Conservation (phyloP, 2,888 invertebrate species). For the Eupeodes latifasciatus region DNA sequence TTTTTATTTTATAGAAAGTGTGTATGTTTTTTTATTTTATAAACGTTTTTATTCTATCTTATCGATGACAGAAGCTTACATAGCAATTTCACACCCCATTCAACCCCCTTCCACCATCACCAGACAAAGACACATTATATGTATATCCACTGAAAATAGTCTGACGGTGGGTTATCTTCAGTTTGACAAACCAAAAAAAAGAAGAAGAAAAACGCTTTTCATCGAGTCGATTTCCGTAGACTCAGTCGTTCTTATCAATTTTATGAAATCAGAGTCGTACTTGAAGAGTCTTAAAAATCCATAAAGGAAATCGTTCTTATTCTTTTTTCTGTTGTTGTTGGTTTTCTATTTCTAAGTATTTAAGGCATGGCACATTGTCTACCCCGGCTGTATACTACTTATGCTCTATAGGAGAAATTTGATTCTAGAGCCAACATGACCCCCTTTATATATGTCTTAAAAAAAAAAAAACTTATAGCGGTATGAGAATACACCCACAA, state of each 20-base stretch:
- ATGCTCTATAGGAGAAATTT: conserved; percentile 15
- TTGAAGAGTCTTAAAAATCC: conserved; percentile 75
- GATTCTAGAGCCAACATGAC: conserved; percentile 56
- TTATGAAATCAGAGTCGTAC: conserved; percentile 73
- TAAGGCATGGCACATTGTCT: conserved; percentile 51
- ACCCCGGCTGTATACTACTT: background rate
- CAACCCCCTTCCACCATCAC: conserved; percentile 29
- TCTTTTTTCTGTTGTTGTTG: background rate
- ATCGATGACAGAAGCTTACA: conserved; percentile 75
- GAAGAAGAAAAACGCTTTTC: conserved; percentile 47
- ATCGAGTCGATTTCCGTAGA: conserved; percentile 75
- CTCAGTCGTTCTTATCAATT: conserved; percentile 74
- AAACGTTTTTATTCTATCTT: conserved; percentile 62
- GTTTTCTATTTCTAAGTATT: conserved; percentile 52
- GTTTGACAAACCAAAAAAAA: background rate
- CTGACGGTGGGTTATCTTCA: conserved; percentile 34
- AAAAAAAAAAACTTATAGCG: background rate
- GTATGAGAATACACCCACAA: conserved; percentile 28
- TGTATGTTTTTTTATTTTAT: background rate
- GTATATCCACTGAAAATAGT: conserved; percentile 40
- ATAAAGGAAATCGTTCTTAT: conserved; percentile 74
- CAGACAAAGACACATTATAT: conserved; percentile 27
- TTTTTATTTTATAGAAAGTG: no score
- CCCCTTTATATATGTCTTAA: conserved; percentile 42
- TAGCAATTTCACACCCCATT: conserved; percentile 72